Conservation (phyloP, 2,888 invertebrate genomes). For the Papilio elwesi region DNA sequence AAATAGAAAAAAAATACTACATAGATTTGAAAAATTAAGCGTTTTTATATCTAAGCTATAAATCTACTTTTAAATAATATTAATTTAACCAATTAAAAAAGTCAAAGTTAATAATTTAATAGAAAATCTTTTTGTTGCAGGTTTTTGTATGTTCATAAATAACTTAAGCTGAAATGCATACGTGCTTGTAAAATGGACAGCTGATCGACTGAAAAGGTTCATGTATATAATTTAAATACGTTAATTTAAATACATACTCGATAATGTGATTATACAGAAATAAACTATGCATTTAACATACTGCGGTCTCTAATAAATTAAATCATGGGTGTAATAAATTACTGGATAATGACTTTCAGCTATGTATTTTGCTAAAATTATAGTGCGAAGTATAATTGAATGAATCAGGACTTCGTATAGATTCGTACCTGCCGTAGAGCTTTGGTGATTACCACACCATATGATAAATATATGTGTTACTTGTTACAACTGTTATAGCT, state of each 20-base stretch:
- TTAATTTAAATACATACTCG: background rate
- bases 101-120: too few species aligned
- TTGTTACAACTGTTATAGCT: too few species aligned
- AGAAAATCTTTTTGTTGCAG: background rate
- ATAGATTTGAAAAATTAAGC: background rate
- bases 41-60: background rate
- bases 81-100: background rate
- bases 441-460: too few species aligned
- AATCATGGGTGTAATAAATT: constrained; percentile 30
- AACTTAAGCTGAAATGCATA: too few species aligned
- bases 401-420: background rate
- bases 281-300: constrained; percentile 22
- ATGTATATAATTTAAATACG: too few species aligned
- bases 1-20: constrained; percentile 8
- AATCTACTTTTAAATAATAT: background rate
- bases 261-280: constrained; percentile 33
- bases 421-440: background rate
- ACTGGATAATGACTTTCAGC: constrained; percentile 29
- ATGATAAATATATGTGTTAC: too few species aligned
- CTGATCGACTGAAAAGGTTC: too few species aligned
- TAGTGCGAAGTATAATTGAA: constrained; percentile 22
- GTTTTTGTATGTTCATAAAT: too few species aligned
- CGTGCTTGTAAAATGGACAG: too few species aligned
- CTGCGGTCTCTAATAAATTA: constrained; percentile 37
- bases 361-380: constrained; percentile 22